Base-by-base conservation (phyloP, 2,888 invertebrate genomes). In the Crepidodera aurea region DNA sequence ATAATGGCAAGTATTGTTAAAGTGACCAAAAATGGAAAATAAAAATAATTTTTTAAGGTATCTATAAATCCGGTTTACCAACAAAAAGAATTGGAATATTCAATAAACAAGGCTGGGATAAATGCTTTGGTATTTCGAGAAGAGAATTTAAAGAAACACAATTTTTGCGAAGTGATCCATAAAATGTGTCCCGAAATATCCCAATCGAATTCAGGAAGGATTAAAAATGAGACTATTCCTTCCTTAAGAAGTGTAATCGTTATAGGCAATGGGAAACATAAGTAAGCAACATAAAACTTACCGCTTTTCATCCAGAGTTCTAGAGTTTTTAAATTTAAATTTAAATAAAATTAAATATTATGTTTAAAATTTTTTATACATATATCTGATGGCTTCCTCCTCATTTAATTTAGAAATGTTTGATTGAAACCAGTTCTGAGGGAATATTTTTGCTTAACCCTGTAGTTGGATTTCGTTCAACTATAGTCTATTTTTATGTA, bases 61-160 rank as follows among this genome's bases (percentile, higher is more conserved):
- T 89, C 88, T 60, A 84, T 94, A 18, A 95, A 96, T 79, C 90
- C 94, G 0, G 85, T 86, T 0, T 93, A 90, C 75, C 86, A 88
- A 75, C 81, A 84, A 0, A 78, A 82, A 10, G 95, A 96, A 77
- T 70, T 95, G 1, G 83, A 87, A 50, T 92, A 89, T 75, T 89
- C 89, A 54, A 75, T 95, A n/a, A 85, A 88, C 29, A 91, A 91
- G 80, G 91, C 90, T 0, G 84, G 84, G 1, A 83, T 88, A 0
- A 89, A 87, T 71, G 88, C 87, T 0, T 76, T 94, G 2, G 79
- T 94, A 1, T 83, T 87, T 1, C 84, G 88, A 0, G 84, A 88
- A 0, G 85, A 87, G 44, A 39, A 13, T 32, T 89, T 86, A 75
- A 88, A 87, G 75, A 83, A 82, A 0, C 87, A 88, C 65, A 82